These are phyloP conservation scores for Nemurella pictetii DNA, from an alignment of 2,888 invertebrate species.

Conservation along the genomic window DNA sequence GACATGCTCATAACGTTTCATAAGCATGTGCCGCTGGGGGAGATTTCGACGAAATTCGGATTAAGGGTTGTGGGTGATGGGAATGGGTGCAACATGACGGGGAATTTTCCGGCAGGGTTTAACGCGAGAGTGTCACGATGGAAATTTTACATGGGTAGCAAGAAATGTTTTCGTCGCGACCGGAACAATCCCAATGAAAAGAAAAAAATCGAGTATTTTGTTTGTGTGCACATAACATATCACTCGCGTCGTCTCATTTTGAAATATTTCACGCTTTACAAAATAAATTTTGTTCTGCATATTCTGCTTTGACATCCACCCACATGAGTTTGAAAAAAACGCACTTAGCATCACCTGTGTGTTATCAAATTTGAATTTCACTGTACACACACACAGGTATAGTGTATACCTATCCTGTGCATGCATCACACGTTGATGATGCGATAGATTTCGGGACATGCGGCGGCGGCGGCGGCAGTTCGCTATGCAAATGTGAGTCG, in stretches of 20 bases:
- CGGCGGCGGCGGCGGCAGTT: background rate
- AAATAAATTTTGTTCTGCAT: background rate
- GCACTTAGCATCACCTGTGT: background rate
- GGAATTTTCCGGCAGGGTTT: background rate
- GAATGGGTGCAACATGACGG: background rate
- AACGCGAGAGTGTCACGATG: too few relatives aligned
- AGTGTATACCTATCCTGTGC: too few relatives aligned
- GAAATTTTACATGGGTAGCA: background rate
- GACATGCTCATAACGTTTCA: background rate
- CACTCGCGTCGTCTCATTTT: background rate
- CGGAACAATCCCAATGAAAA: too few relatives aligned
- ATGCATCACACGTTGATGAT: background rate
- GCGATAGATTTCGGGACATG: background rate
- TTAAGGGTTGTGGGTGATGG: background rate
- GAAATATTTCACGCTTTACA: background rate
- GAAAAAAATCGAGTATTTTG: background rate
- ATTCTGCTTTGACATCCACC: background rate
- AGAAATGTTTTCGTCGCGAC: background rate
- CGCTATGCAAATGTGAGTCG: constrained; percentile 21
- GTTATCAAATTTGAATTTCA: background rate
- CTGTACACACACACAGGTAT: background rate
- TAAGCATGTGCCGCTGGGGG: background rate
- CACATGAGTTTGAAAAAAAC: background rate
- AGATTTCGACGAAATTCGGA: background rate
- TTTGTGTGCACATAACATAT: background rate